A percentile compares a stretch with the other conserved stretches of the same genome.
These are phyloP conservation scores for Nemoura dubitans DNA, from an alignment of 2,888 invertebrate genomes.

Conservation along the genomic window DNA sequence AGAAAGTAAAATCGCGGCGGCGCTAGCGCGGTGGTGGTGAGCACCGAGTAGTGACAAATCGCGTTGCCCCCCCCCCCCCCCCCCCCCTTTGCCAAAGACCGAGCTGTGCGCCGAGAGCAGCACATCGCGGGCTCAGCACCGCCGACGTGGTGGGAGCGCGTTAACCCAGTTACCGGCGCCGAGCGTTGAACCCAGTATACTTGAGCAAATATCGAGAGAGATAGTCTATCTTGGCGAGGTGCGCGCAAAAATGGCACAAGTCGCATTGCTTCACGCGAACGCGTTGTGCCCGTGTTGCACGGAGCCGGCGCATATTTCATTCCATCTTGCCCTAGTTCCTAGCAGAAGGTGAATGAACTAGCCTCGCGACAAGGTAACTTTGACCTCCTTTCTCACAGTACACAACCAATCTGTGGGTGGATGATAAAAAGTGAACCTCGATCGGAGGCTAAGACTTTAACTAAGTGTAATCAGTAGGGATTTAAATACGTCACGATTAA, in stretches of 20 bases:
- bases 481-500: constrained; percentile 45
- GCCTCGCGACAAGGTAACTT: constrained; percentile 62
- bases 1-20: constrained; percentile 47
- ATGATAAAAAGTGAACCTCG: constrained; percentile 25
- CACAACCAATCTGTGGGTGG: constrained; percentile 26
- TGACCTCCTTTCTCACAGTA: constrained; percentile 51
- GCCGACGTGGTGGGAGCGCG: constrained; percentile 48
- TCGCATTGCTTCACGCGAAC: constrained; percentile 22
- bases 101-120: no score
- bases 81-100: no score
- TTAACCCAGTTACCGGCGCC: constrained; percentile 60
- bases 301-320: constrained; percentile 68
- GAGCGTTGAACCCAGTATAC: constrained; percentile 59
- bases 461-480: constrained; percentile 2
- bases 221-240: constrained; percentile 28
- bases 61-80: no score
- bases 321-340: constrained; percentile 73
- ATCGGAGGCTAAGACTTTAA: constrained; percentile 41
- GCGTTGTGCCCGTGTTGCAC: constrained; percentile 49
- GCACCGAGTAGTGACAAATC: constrained; percentile 45
- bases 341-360: constrained; percentile 69
- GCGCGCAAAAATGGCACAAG: constrained; percentile 37
- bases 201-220: constrained; percentile 52
- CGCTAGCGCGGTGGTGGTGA: no score
- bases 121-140: no score